Percentiles rank a stretch among this genome's conserved stretches.
phyloP scores from a whole-genome alignment of 2,888 invertebrate species.

The Heliothis peltigera region DNA sequence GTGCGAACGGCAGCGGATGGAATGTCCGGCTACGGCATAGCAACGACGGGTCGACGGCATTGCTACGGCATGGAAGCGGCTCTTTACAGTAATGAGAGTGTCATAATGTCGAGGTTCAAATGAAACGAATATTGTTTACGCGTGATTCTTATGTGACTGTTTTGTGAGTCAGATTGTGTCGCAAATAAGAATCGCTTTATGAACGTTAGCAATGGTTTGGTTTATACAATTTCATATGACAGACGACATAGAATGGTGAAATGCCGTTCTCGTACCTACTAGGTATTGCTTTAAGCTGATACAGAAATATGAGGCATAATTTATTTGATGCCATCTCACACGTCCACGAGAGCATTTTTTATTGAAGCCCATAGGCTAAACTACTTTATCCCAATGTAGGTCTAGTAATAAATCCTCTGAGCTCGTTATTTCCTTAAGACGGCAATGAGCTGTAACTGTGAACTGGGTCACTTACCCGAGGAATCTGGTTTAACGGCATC shows the following conservation, averaged over 20 bases:
- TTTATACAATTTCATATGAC: conserved; percentile 27
- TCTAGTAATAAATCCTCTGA: neutral
- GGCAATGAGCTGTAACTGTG: conserved; percentile 2
- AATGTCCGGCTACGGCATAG: neutral
- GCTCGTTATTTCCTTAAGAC: neutral
- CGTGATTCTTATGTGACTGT: conserved; percentile 44
- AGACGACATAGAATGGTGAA: neutral
- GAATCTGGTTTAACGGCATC: conserved; percentile 12
- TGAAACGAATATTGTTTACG: conserved; percentile 54
- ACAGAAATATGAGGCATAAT: no score
- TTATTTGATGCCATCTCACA: neutral
- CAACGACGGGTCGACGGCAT: neutral
- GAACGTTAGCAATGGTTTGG: conserved; percentile 21
- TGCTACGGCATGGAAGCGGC: neutral
- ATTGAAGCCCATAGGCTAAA: neutral
- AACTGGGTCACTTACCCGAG: neutral
- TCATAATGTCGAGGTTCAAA: conserved; percentile 48
- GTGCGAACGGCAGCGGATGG: neutral
- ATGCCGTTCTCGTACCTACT: neutral
- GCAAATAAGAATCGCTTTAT: conserved; percentile 33
- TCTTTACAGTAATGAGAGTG: conserved; percentile 29
- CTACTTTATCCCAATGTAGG: neutral
- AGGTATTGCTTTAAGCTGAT: neutral
- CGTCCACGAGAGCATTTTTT: no score
- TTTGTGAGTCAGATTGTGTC: conserved; percentile 50